These are phyloP conservation scores for Geothlypis trichas DNA, from an alignment of 2,113 vertebrate species.

Conservation along the genomic window DNA sequence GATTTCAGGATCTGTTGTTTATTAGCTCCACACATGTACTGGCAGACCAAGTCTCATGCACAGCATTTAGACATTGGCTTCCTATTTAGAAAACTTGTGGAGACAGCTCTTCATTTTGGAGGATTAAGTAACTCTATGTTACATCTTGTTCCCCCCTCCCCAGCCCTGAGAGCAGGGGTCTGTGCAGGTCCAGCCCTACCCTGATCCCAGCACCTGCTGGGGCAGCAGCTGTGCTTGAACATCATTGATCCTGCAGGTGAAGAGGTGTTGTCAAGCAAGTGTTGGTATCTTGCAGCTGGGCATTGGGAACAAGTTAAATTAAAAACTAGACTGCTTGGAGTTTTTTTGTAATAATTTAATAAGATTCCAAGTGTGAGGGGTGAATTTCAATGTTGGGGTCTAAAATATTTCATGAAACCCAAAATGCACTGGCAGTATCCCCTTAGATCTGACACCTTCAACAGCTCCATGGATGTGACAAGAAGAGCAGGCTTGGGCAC, in stretches of 20 bases:
- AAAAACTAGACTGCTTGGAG: background rate
- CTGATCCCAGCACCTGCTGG: background rate
- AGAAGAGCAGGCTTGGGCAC: background rate
- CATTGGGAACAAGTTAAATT: background rate
- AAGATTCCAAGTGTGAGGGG: background rate
- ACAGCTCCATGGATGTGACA: background rate
- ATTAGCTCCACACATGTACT: background rate
- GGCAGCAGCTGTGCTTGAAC: background rate
- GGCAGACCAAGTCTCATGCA: fast-evolving
- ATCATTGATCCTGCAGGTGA: background rate
- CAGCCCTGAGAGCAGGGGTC: background rate
- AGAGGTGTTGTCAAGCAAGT: background rate
- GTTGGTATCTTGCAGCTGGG: background rate
- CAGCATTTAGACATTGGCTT: background rate
- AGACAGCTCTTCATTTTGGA: background rate
- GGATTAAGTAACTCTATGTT: background rate
- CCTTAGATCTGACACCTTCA: background rate
- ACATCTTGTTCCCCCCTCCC: background rate
- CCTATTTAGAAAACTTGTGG: background rate
- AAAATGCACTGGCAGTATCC: background rate
- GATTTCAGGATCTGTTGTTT: background rate
- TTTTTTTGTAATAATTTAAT: background rate
- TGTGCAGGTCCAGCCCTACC: background rate
- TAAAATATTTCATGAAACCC: background rate
- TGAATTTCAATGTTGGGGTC: background rate